These are phyloP conservation scores for Toxotes lorentzi DNA, from an alignment of 2,797 vertebrate species.

Conservation along the genomic window DNA sequence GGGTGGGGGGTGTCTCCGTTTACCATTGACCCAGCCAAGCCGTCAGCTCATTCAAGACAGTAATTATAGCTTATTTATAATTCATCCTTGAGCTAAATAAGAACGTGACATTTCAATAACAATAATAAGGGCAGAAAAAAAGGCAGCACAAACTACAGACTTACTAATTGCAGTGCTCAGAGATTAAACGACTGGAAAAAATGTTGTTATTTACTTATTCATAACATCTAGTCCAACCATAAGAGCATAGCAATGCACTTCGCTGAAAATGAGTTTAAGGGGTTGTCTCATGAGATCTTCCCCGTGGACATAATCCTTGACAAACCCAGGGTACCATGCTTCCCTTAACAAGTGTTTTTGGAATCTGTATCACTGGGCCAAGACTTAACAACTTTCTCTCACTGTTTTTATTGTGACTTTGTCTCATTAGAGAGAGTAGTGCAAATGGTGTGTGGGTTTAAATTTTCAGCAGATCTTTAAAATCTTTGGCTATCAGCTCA, in stretches of 20 bases:
- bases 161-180: conserved; percentile 94
- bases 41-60: conserved; percentile 94
- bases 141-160: conserved; percentile 87
- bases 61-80: conserved; percentile 99
- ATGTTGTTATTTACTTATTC: conserved; percentile 85
- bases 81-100: conserved; percentile 99
- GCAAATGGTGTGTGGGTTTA: conserved; percentile 37
- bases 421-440: conserved; percentile 55
- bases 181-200: conserved; percentile 85
- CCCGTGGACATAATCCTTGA: conserved; percentile 69
- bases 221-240: conserved; percentile 73
- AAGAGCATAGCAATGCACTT: conserved; percentile 65
- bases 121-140: conserved; percentile 85
- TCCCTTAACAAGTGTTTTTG: conserved; percentile 74
- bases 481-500: conserved; percentile 22
- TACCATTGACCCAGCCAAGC: conserved; percentile 93
- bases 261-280: conserved; percentile 63
- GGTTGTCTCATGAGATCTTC: conserved; percentile 65
- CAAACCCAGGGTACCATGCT: conserved; percentile 60
- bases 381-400: conserved; percentile 68
- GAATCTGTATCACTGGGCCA: conserved; percentile 56
- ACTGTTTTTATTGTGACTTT: conserved; percentile 53
- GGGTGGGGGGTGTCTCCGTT: conserved; percentile 87
- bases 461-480: conserved; percentile 58
- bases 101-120: conserved; percentile 98